Evolutionary conservation across 2,113 vertebrate genomes (phyloP).

Genomic region (Zosterops pallidus): DNA sequence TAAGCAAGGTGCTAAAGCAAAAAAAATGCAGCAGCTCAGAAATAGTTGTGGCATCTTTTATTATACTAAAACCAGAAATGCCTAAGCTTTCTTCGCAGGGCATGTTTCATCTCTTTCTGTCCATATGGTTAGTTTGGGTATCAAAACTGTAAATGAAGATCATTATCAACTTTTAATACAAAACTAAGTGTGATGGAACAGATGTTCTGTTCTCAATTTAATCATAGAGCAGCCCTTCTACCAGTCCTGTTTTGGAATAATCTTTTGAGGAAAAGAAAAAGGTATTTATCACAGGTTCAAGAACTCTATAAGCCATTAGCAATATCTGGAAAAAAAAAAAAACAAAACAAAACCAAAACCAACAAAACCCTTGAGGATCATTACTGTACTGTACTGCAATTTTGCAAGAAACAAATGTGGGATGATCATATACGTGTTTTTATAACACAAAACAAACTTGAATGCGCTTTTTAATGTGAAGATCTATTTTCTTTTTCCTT

Average conservation of each 20-base stretch:
- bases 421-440: neutral
- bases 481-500: neutral
- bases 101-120: neutral
- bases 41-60: neutral
- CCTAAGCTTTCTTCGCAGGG: neutral
- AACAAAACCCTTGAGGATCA: neutral
- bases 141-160: neutral
- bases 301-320: neutral
- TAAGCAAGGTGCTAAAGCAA: neutral
- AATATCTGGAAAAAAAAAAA: neutral
- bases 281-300: neutral
- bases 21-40: neutral
- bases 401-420: neutral
- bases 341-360: neutral
- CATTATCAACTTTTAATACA: neutral
- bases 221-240: neutral
- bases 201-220: neutral
- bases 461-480: neutral
- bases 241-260: neutral
- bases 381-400: accelerated
- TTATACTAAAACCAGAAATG: neutral
- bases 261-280: neutral
- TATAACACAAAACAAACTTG: neutral
- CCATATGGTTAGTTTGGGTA: neutral
- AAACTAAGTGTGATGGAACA: neutral